phyloP scores from a whole-genome alignment of 2,797 vertebrate species.

The Brachymystax lenok region DNA sequence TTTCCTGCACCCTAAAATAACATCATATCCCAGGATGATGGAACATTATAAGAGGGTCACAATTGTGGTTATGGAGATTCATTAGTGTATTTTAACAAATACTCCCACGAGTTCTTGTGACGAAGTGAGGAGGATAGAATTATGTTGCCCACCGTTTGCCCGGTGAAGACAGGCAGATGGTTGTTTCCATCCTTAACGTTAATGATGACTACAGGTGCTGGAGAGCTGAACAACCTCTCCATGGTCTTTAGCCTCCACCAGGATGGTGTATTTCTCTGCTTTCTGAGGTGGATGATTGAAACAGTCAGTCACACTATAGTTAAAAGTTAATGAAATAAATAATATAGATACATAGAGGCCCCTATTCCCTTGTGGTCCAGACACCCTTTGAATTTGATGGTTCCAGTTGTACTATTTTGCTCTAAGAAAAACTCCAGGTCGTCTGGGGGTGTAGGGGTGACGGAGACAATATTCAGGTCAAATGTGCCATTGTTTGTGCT shows the following conservation, averaged over 20 bases:
- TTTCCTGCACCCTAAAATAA: conserved; percentile 42
- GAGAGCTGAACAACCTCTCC: conserved; percentile 52
- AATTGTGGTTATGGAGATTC: not conserved
- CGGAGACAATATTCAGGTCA: conserved; percentile 51
- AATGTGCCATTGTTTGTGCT: conserved; percentile 45
- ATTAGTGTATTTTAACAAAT: not conserved
- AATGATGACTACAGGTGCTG: conserved; percentile 61
- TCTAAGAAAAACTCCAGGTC: conserved; percentile 66
- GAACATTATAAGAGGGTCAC: not conserved
- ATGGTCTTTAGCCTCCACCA: conserved; percentile 70
- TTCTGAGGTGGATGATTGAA: conserved; percentile 49
- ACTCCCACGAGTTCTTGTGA: not conserved
- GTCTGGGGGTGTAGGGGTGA: conserved; percentile 45
- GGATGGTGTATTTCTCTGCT: conserved; percentile 65
- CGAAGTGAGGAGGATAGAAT: not conserved
- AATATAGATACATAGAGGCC: not conserved
- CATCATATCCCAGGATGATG: conserved; percentile 1
- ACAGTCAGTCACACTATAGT: not conserved
- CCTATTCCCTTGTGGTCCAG: conserved; percentile 69
- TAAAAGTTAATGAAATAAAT: not conserved
- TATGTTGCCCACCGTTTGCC: conserved; percentile 53
- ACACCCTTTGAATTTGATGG: conserved; percentile 72
- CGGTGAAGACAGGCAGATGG: conserved; percentile 55
- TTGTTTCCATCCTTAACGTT: conserved; percentile 70
- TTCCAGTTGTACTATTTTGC: not conserved